These are phyloP conservation scores for Ectropis grisescens DNA, from an alignment of 1,140 invertebrate species.

Conservation along the genomic window DNA sequence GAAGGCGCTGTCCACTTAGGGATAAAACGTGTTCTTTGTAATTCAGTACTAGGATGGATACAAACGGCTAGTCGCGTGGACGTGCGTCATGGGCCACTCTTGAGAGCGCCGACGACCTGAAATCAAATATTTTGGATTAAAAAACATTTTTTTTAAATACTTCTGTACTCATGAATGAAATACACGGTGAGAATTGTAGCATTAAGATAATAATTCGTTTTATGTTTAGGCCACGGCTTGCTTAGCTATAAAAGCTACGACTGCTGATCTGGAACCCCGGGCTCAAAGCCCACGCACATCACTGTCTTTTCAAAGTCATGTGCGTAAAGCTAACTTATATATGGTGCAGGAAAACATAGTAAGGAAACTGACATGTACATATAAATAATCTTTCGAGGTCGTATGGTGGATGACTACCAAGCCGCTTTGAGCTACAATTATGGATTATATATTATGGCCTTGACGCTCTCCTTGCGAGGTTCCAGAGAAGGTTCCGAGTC, in stretches of 20 bases:
- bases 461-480: neutral
- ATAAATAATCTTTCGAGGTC: too few relatives aligned
- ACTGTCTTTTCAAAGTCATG: too few relatives aligned
- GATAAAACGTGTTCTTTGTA: neutral
- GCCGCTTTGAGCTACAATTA: too few relatives aligned
- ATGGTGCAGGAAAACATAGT: too few relatives aligned
- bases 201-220: neutral
- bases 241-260: too few relatives aligned
- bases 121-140: conserved; percentile 3
- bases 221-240: neutral
- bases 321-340: too few relatives aligned
- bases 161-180: neutral
- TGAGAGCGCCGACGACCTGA: conserved; percentile 30
- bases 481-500: neutral
- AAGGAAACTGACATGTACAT: too few relatives aligned
- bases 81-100: conserved; percentile 37
- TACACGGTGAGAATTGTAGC: neutral
- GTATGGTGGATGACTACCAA: too few relatives aligned
- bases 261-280: too few relatives aligned
- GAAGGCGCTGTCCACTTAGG: neutral
- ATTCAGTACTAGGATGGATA: conserved; percentile 2
- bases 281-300: too few relatives aligned
- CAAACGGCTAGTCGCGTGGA: conserved; percentile 42
- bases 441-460: too few relatives aligned
- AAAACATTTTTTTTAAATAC: neutral